phyloP scores from a whole-genome alignment of 2,797 vertebrate genomes.

The Pachyuromys duprasi region DNA sequence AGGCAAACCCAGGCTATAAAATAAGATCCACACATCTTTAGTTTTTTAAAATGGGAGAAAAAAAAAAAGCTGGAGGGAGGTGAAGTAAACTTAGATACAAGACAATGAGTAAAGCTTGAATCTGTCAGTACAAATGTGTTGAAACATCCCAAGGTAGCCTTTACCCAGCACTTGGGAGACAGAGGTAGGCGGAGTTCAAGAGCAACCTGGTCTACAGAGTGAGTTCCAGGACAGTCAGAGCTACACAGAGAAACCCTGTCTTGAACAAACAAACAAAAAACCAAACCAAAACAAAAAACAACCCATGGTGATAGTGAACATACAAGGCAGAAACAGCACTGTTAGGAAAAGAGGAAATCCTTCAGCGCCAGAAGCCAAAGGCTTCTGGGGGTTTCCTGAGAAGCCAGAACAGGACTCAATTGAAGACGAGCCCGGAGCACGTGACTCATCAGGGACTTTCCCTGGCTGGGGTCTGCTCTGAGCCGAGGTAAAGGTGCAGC shows the following conservation, averaged over 20 bases:
- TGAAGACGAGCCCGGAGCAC: neutral
- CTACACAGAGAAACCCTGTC: too few relatives aligned
- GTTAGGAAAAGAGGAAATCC: neutral
- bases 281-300: neutral
- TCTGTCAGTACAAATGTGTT: too few relatives aligned
- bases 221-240: too few relatives aligned
- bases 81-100: neutral
- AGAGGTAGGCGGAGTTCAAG: too few relatives aligned
- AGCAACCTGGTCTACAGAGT: too few relatives aligned
- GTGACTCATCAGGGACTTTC: neutral
- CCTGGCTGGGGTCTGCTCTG: neutral
- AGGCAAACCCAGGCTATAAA: neutral
- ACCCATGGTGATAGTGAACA: rapidly evolving
- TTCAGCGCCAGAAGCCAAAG: neutral
- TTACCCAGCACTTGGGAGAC: too few relatives aligned
- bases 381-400: neutral
- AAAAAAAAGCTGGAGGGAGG: too few relatives aligned
- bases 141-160: too few relatives aligned
- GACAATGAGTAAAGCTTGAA: neutral
- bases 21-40: neutral
- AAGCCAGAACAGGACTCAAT: neutral
- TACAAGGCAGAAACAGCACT: rapidly evolving
- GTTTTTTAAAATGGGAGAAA: neutral
- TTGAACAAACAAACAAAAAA: too few relatives aligned
- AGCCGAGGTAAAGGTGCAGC: neutral